These are phyloP conservation scores for Temnopleurus reevesii DNA, from an alignment of 53 echinoderm and acorn worm species.

Conservation along the genomic window DNA sequence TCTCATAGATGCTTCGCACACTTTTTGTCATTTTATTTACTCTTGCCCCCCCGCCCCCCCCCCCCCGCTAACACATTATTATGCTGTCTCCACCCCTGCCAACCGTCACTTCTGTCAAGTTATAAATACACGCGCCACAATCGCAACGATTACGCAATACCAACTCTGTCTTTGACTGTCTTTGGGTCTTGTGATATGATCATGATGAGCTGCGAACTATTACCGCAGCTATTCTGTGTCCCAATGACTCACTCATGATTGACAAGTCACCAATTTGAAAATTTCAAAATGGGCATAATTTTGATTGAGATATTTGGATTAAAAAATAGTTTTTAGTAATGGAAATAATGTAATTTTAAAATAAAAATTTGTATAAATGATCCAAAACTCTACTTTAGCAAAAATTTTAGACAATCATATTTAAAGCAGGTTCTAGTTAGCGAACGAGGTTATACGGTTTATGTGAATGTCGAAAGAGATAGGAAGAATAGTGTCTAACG, in stretches of 20 bases:
- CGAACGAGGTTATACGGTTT: constrained; percentile 15
- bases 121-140: no score
- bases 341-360: background rate
- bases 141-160: background rate
- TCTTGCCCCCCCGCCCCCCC: no score
- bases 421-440: background rate
- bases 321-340: no score
- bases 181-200: background rate
- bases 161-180: background rate
- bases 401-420: background rate
- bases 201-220: background rate
- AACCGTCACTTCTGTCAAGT: no score
- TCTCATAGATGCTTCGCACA: no score
- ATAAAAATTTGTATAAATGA: background rate
- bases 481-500: constrained; percentile 55
- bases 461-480: constrained; percentile 39
- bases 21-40: no score
- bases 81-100: no score
- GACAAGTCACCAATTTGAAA: background rate
- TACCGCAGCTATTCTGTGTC: background rate
- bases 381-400: background rate
- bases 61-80: no score
- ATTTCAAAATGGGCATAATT: background rate
- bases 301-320: background rate
- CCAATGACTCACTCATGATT: constrained; percentile 1